phyloP scores from a whole-genome alignment of 2,113 vertebrate species.

The Ammospiza caudacuta region DNA sequence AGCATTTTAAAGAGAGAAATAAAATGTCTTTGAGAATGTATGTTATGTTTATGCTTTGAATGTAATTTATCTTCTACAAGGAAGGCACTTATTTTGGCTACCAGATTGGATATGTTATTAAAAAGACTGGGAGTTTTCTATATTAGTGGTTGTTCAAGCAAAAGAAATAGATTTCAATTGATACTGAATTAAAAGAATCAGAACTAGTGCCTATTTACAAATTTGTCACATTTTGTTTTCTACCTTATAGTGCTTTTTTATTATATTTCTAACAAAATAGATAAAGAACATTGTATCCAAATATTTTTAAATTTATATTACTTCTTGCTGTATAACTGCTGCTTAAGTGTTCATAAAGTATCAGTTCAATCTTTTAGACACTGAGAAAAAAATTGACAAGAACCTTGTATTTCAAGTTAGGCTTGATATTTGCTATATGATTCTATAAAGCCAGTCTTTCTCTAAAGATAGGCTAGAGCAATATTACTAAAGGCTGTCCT shows the following conservation, averaged over 20 bases:
- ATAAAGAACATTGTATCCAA: background rate
- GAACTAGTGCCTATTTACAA: background rate
- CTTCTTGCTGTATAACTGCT: background rate
- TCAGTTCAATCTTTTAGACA: background rate
- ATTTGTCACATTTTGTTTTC: background rate
- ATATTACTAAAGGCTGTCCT: background rate
- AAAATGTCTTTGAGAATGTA: background rate
- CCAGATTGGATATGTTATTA: background rate
- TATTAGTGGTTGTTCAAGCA: background rate
- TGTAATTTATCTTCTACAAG: background rate
- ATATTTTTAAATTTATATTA: background rate
- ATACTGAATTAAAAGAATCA: background rate
- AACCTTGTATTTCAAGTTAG: background rate
- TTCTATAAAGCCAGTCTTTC: background rate
- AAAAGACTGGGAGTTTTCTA: background rate
- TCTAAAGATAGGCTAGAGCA: background rate
- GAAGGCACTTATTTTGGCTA: background rate
- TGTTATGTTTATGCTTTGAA: background rate
- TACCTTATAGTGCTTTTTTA: background rate
- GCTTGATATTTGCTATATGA: background rate
- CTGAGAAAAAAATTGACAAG: background rate
- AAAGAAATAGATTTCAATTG: background rate
- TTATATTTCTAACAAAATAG: background rate
- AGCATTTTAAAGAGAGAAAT: background rate
- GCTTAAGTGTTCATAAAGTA: background rate